phyloP scores from a whole-genome alignment of 2,888 invertebrate genomes.

The Chorisops tibialis region DNA sequence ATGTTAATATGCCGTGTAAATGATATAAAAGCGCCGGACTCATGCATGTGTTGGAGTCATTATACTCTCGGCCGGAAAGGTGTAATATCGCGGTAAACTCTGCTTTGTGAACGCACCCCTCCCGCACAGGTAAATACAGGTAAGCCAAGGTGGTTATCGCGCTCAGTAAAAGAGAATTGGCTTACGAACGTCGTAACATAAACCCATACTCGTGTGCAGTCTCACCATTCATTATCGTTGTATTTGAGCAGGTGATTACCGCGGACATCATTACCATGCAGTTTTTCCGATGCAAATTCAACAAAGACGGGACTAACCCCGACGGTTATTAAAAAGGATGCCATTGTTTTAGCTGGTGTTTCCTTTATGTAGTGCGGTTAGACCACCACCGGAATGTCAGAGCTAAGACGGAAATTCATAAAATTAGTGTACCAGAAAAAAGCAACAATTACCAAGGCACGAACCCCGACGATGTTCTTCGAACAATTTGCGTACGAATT shows the following conservation, averaged over 20 bases:
- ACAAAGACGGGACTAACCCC: too few relatives aligned
- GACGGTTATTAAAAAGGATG: too few relatives aligned
- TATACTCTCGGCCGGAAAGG: constrained; percentile 7
- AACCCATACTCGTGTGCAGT: background rate
- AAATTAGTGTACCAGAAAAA: too few relatives aligned
- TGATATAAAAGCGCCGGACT: background rate
- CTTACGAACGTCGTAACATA: background rate
- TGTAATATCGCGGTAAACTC: background rate
- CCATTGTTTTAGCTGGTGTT: too few relatives aligned
- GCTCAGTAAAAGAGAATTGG: constrained; percentile 5
- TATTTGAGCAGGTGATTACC: constrained; percentile 17
- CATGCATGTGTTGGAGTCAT: constrained; percentile 11
- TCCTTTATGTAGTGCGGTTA: too few relatives aligned
- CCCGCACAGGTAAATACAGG: constrained; percentile 12
- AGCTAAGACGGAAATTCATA: too few relatives aligned
- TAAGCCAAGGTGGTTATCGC: constrained; percentile 5
- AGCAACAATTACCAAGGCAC: too few relatives aligned
- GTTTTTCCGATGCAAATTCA: too few relatives aligned
- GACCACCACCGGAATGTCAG: too few relatives aligned
- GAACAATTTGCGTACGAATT: too few relatives aligned
- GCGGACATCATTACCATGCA: constrained; percentile 13
- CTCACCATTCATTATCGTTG: background rate
- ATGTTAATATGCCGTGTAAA: background rate
- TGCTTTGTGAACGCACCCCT: constrained; percentile 4
- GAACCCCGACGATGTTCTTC: too few relatives aligned